Percentiles rank a stretch among this genome's conserved stretches.
Evolutionary conservation across 2,797 vertebrate species (phyloP).

Genomic region (Halcyon leucocephala): DNA sequence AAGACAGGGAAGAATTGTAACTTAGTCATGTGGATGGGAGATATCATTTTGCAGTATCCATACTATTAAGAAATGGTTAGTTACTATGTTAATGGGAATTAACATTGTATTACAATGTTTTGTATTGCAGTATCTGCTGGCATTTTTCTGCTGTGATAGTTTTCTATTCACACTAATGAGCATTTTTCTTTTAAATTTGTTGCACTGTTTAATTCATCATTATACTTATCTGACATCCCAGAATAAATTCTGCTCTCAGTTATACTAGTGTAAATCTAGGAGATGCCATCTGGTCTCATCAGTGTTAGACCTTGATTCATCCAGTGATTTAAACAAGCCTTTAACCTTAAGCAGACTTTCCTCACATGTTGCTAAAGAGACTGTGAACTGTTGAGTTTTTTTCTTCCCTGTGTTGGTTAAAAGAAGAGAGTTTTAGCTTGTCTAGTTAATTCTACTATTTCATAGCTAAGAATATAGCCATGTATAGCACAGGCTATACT

Average conservation of each 20-base stretch:
- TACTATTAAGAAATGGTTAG: conserved; percentile 19
- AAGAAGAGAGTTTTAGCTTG: neutral
- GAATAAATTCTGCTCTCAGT: conserved; percentile 2
- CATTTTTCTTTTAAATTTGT: conserved; percentile 50
- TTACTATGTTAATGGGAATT: conserved; percentile 42
- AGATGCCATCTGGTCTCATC: neutral
- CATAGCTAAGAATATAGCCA: neutral
- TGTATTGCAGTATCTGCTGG: conserved; percentile 31
- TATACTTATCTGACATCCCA: neutral
- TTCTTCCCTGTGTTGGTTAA: neutral
- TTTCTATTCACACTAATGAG: conserved; percentile 51
- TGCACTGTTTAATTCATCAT: conserved; percentile 40
- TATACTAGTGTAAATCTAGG: neutral
- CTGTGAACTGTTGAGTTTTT: neutral
- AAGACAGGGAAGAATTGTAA: neutral
- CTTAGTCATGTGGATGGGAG: neutral
- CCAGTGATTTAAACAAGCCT: conserved; percentile 25
- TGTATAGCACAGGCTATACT: neutral
- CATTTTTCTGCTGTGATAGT: conserved; percentile 28
- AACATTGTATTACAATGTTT: too few relatives aligned
- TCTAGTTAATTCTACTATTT: neutral
- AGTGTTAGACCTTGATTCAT: conserved; percentile 6
- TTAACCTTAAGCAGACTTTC: neutral
- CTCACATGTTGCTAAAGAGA: neutral
- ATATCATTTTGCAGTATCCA: neutral